phyloP scores from a whole-genome alignment of 2,113 vertebrate species.

The Ciconia boyciana region DNA sequence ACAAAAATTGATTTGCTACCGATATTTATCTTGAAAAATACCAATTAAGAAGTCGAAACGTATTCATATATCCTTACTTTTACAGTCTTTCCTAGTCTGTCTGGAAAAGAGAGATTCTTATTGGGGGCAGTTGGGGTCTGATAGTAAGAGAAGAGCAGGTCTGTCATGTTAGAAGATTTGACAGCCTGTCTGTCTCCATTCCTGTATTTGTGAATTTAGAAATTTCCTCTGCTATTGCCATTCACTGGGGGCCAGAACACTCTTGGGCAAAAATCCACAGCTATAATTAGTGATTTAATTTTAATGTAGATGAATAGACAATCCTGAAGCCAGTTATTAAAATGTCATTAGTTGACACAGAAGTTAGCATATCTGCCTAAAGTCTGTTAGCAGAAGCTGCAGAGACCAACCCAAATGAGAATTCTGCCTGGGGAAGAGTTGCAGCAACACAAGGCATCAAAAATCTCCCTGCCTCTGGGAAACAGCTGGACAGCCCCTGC shows the following conservation, averaged over 20 bases:
- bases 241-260: background rate
- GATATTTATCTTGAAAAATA: background rate
- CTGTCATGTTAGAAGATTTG: background rate
- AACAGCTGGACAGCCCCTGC: background rate
- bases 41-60: background rate
- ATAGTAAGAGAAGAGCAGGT: background rate
- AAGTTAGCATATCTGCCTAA: conserved; percentile 33
- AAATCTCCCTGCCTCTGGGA: background rate
- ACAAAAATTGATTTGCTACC: background rate
- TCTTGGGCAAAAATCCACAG: conserved; percentile 43
- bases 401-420: conserved; percentile 8
- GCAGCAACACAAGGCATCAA: background rate
- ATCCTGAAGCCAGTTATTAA: conserved; percentile 59
- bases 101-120: background rate
- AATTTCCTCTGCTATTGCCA: background rate
- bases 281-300: conserved; percentile 62
- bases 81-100: background rate
- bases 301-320: conserved; percentile 58
- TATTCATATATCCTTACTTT: background rate
- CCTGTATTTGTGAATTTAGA: background rate
- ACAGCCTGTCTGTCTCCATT: background rate
- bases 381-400: conserved; percentile 30
- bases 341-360: conserved; percentile 49
- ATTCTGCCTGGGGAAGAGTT: background rate
- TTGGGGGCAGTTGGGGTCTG: background rate